These are phyloP conservation scores for Pseudomyrmex dendroicus DNA, from an alignment of 1,140 invertebrate genomes.

Conservation along the genomic window DNA sequence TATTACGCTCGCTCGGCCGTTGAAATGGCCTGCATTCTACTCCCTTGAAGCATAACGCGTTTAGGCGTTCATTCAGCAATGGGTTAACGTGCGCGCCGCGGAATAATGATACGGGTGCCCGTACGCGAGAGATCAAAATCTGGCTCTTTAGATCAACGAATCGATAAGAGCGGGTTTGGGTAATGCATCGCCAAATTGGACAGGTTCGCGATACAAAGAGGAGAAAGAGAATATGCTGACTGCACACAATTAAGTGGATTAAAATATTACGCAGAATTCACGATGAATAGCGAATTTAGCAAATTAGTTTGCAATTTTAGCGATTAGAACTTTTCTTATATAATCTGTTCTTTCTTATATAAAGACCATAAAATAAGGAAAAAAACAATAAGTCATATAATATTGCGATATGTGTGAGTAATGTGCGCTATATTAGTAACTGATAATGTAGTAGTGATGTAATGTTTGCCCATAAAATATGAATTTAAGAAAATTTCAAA, in stretches of 20 bases:
- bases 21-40: conserved; percentile 17
- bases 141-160: conserved; percentile 28
- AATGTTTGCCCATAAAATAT: neutral
- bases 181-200: conserved; percentile 36
- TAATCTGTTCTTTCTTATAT: too few species aligned
- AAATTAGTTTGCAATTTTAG: conserved; percentile 21
- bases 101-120: conserved; percentile 33
- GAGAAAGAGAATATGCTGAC: neutral
- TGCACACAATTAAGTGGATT: neutral
- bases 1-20: conserved; percentile 25
- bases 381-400: neutral
- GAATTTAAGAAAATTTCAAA: neutral
- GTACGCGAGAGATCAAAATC: conserved; percentile 33
- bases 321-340: neutral
- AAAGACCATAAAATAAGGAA: too few species aligned
- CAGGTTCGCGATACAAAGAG: neutral
- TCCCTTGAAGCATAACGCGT: conserved; percentile 42
- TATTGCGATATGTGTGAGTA: neutral
- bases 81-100: conserved; percentile 10
- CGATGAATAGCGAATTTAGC: neutral
- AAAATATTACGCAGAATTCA: conserved; percentile 19
- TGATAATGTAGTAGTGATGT: neutral
- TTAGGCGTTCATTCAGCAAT: conserved; percentile 9
- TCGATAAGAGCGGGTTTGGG: conserved; percentile 23
- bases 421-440: neutral